Evolutionary conservation across 2,888 invertebrate genomes (phyloP).

Genomic region (Galeruca laticollis): DNA sequence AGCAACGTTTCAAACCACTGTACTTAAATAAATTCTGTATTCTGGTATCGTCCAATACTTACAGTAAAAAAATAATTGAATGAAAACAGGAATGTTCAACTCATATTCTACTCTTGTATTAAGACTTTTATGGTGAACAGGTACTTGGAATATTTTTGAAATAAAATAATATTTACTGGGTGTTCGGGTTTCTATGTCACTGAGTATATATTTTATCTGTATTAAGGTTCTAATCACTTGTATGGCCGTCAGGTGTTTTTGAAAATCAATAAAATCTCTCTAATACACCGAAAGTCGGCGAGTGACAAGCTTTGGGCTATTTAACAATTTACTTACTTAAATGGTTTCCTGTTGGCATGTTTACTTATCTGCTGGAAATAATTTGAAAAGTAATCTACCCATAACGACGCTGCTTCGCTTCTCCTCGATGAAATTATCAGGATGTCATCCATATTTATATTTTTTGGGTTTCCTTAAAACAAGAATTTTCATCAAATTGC

Average conservation of each 20-base stretch:
- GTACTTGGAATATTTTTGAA: too few species aligned
- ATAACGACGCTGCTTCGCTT: conserved; percentile 82
- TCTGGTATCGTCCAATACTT: too few species aligned
- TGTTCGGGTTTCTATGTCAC: too few species aligned
- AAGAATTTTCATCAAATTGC: not conserved
- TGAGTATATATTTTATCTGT: too few species aligned
- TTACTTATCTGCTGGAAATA: conserved; percentile 89
- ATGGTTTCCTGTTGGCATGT: conserved; percentile 80
- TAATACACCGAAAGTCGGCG: not conserved
- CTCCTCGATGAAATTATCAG: conserved; percentile 83
- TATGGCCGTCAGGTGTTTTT: not conserved
- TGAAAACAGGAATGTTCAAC: too few species aligned
- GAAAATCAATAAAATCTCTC: conserved; percentile 1
- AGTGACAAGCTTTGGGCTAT: not conserved
- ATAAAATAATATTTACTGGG: too few species aligned
- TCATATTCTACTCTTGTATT: too few species aligned
- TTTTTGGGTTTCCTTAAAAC: conserved; percentile 58
- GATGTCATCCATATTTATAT: conserved; percentile 81
- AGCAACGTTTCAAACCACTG: too few species aligned
- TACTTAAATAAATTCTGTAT: too few species aligned
- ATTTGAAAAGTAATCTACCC: conserved; percentile 85
- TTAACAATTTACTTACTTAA: conserved; percentile 73
- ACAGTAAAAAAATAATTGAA: too few species aligned
- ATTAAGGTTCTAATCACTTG: not conserved
- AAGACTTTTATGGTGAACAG: too few species aligned